These are phyloP conservation scores for Cyprinodon diabolis DNA, from an alignment of 2,797 vertebrate genomes.

Conservation along the genomic window DNA sequence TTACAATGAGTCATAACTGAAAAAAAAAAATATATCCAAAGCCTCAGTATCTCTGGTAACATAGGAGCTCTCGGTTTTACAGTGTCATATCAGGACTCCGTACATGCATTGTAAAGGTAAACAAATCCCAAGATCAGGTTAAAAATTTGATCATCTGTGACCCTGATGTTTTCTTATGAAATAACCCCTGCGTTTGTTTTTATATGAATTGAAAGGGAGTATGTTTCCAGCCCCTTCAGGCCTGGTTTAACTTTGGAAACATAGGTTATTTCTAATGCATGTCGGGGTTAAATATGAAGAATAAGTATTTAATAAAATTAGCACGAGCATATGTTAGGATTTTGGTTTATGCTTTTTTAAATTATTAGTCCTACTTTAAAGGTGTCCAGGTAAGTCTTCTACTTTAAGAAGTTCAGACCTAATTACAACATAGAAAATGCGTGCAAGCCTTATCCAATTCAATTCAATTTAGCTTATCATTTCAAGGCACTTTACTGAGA, in stretches of 20 bases:
- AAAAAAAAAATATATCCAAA: constrained; percentile 1
- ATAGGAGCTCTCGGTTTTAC: constrained; percentile 14
- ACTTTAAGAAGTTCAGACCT: background rate
- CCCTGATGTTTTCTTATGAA: constrained; percentile 26
- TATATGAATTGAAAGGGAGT: background rate
- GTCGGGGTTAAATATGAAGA: background rate
- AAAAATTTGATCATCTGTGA: constrained; percentile 40
- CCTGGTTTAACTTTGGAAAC: background rate
- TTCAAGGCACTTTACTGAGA: no score
- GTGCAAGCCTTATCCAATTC: background rate
- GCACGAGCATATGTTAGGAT: background rate
- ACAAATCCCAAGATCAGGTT: constrained; percentile 15
- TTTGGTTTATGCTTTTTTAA: background rate
- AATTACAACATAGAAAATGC: background rate
- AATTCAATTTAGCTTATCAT: no score
- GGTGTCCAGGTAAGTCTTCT: background rate
- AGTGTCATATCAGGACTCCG: constrained; percentile 20
- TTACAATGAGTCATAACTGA: constrained; percentile 9
- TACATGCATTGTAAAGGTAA: constrained; percentile 21
- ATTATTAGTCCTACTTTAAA: background rate
- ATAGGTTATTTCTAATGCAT: background rate
- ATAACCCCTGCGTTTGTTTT: constrained; percentile 15
- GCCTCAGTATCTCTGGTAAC: background rate
- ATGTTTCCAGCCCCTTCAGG: background rate
- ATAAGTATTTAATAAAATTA: background rate